These are phyloP conservation scores for Himalopsyche tibetana DNA, from an alignment of 2,888 invertebrate species.

Conservation along the genomic window DNA sequence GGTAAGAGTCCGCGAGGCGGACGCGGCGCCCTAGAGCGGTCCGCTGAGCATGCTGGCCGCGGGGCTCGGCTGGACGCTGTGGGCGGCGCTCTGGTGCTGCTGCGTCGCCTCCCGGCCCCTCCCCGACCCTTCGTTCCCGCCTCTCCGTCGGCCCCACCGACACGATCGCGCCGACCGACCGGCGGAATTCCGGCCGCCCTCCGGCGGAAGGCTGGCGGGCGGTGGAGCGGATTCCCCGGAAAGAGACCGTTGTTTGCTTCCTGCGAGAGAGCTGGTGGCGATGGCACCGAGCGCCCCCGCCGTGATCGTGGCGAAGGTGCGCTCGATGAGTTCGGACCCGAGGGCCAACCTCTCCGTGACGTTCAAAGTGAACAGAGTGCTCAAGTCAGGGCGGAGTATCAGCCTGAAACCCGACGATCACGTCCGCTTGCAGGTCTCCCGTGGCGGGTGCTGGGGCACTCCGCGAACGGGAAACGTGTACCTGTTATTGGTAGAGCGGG, in stretches of 20 bases:
- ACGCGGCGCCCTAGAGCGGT: slow-evolving; percentile 60
- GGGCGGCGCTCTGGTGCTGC: slow-evolving; percentile 61
- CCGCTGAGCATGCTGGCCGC: slow-evolving; percentile 54
- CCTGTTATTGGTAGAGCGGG: slow-evolving; percentile 59
- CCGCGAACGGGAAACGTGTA: slow-evolving; percentile 56
- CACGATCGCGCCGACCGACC: slow-evolving; percentile 35
- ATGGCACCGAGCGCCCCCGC: slow-evolving; percentile 56
- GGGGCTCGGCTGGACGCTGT: slow-evolving; percentile 51
- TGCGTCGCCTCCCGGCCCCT: slow-evolving; percentile 51
- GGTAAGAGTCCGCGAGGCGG: slow-evolving; percentile 28
- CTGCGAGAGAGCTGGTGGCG: slow-evolving; percentile 49
- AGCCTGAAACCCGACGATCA: slow-evolving; percentile 52
- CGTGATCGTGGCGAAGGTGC: slow-evolving; percentile 61
- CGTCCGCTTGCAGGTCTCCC: slow-evolving; percentile 60
- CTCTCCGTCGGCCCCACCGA: slow-evolving; percentile 42
- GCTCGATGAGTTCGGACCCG: slow-evolving; percentile 60
- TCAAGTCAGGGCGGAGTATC: slow-evolving; percentile 48
- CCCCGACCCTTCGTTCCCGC: slow-evolving; percentile 47
- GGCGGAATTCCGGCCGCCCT: slow-evolving; percentile 42
- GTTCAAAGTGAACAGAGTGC: slow-evolving; percentile 61
- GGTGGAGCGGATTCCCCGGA: slow-evolving; percentile 14
- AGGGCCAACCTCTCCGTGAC: slow-evolving; percentile 62
- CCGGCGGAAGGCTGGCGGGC: slow-evolving; percentile 32
- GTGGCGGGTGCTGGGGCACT: slow-evolving; percentile 57
- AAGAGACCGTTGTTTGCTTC: slow-evolving; percentile 51